Evolutionary conservation across 2,113 vertebrate genomes (phyloP).

Genomic region (Lethenteron camtschaticum): DNA sequence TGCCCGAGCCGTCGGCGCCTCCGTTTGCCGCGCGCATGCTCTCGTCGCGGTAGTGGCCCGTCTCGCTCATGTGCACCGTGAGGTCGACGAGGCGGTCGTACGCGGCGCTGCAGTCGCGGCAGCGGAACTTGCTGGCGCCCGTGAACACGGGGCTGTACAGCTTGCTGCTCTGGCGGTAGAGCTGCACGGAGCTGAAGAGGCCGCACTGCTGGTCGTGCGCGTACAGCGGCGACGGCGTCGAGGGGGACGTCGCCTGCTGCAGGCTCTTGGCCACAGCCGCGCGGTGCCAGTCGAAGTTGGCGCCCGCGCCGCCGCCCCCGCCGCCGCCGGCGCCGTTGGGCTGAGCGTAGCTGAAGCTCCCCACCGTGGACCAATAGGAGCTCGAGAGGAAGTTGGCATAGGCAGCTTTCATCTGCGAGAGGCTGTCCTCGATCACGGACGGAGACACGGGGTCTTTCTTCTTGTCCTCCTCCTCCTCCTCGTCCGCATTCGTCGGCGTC

Average conservation of each 20-base stretch:
- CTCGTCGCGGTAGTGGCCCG: constrained; percentile 85
- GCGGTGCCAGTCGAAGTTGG: constrained; percentile 92
- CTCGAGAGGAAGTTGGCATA: constrained; percentile 94
- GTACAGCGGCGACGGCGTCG: constrained; percentile 36
- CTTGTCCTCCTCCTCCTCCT: background rate
- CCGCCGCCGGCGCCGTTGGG: constrained; percentile 83
- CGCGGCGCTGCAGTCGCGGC: constrained; percentile 89
- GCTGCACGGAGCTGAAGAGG: constrained; percentile 92
- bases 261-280: constrained; percentile 82
- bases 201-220: constrained; percentile 17
- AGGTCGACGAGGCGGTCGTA: constrained; percentile 88
- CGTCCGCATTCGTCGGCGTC: background rate
- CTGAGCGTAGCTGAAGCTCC: constrained; percentile 39
- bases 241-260: constrained; percentile 62
- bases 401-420: constrained; percentile 98
- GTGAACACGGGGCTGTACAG: constrained; percentile 97
- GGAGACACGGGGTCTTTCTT: background rate
- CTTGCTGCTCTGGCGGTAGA: constrained; percentile 92
- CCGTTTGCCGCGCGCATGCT: constrained; percentile 70
- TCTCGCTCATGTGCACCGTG: constrained; percentile 98
- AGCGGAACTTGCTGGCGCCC: constrained; percentile 93
- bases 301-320: constrained; percentile 42
- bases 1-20: constrained; percentile 21
- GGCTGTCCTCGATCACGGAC: constrained; percentile 28
- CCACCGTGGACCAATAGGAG: constrained; percentile 90